These are phyloP conservation scores for Eriocheir sinensis DNA, from an alignment of 1,140 invertebrate genomes.

Conservation along the genomic window DNA sequence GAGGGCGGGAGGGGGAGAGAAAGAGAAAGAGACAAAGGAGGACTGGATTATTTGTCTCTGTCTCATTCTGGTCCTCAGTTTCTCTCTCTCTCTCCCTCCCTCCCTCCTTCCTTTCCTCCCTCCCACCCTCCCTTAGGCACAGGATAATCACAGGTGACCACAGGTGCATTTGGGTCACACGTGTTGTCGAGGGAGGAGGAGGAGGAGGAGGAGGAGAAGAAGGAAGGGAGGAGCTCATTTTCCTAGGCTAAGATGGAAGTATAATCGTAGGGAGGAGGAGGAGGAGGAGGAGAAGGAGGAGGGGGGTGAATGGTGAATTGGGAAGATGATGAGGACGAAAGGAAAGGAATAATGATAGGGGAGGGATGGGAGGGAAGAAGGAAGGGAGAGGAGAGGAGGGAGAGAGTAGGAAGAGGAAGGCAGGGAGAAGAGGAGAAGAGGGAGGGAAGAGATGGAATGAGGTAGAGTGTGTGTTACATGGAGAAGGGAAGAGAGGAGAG, in stretches of 20 bases:
- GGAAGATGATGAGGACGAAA: background rate
- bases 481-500: too few species aligned
- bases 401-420: too few species aligned
- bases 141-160: background rate
- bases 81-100: background rate
- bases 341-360: background rate
- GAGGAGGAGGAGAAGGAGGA: background rate
- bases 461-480: too few species aligned
- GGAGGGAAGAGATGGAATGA: too few species aligned
- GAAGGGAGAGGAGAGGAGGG: background rate
- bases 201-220: background rate
- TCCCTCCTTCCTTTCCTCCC: background rate
- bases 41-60: background rate
- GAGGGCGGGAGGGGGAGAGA: background rate
- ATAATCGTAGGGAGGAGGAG: slow-evolving; percentile 18
- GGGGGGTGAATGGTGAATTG: background rate
- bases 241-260: too few species aligned
- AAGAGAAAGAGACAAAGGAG: background rate
- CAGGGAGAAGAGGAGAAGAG: too few species aligned
- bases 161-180: background rate
- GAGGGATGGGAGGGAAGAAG: background rate
- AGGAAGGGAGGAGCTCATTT: too few species aligned
- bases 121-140: background rate
- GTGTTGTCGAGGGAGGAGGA: background rate
- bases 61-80: background rate